phyloP scores from a whole-genome alignment of 30 jellyfish, hydroid and myxozoan genomes.

The Chrysaora quinquecirrha region DNA sequence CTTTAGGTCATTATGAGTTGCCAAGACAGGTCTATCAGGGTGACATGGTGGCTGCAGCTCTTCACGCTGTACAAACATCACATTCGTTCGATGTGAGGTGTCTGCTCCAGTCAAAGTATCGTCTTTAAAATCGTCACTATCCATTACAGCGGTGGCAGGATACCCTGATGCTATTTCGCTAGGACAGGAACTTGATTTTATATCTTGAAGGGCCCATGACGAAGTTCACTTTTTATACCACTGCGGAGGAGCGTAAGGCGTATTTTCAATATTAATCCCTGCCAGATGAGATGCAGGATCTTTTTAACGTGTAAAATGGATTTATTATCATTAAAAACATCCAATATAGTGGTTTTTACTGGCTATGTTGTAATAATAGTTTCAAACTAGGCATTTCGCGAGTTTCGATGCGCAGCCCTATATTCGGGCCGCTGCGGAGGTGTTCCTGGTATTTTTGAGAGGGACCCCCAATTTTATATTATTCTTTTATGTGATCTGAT shows the following conservation, averaged over 20 bases:
- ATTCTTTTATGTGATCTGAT: slow-evolving; percentile 34
- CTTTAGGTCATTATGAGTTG: slow-evolving; percentile 32
- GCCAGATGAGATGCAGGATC: neutral
- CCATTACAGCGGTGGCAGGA: slow-evolving; percentile 60
- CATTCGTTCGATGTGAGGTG: slow-evolving; percentile 47
- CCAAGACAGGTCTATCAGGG: slow-evolving; percentile 45
- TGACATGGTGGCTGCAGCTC: slow-evolving; percentile 42
- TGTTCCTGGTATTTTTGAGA: slow-evolving; percentile 55
- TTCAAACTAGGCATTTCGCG: slow-evolving; percentile 6
- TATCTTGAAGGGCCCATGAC: too few relatives aligned
- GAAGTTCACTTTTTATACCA: slow-evolving; percentile 1
- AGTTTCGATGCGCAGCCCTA: slow-evolving; percentile 2
- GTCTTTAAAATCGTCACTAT: slow-evolving; percentile 34
- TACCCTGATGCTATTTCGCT: slow-evolving; percentile 31
- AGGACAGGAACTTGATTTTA: slow-evolving; percentile 13
- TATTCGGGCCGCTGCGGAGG: slow-evolving; percentile 55
- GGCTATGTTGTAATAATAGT: neutral
- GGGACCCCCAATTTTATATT: slow-evolving; percentile 63
- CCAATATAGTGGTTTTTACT: neutral
- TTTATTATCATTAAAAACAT: neutral
- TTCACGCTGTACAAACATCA: slow-evolving; percentile 37
- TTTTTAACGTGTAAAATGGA: slow-evolving; percentile 6
- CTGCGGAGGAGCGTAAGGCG: slow-evolving; percentile 20
- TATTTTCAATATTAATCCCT: neutral
- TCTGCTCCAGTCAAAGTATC: slow-evolving; percentile 39